Evolutionary conservation across 1,140 invertebrate species (phyloP).

Genomic region (Drosophila orena): DNA sequence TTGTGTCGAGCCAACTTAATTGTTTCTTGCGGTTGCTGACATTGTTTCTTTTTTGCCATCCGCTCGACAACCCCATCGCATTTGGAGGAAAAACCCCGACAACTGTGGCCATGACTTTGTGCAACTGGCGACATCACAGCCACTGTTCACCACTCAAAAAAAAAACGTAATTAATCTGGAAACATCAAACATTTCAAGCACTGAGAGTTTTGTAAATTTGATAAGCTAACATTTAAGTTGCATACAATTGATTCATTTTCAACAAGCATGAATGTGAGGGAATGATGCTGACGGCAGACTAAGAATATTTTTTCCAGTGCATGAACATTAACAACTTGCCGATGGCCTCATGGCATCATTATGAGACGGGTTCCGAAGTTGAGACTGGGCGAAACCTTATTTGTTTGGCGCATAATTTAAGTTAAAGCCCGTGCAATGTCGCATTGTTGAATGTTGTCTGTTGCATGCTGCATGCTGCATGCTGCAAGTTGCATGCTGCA

Average conservation of each 20-base stretch:
- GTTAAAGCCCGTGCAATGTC: slow-evolving; percentile 66
- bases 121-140: slow-evolving; percentile 50
- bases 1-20: slow-evolving; percentile 52
- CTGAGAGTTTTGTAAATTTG: too few species aligned
- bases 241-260: too few species aligned
- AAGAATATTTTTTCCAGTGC: slow-evolving; percentile 1
- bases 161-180: not conserved
- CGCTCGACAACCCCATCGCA: slow-evolving; percentile 18
- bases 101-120: slow-evolving; percentile 64
- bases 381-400: slow-evolving; percentile 64
- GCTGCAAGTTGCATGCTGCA: slow-evolving; percentile 42
- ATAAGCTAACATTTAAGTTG: too few species aligned
- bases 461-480: slow-evolving; percentile 46
- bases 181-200: too few species aligned
- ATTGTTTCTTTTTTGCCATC: slow-evolving; percentile 36
- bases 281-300: not conserved
- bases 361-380: slow-evolving; percentile 46
- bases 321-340: slow-evolving; percentile 54
- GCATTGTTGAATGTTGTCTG: slow-evolving; percentile 57
- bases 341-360: slow-evolving; percentile 64
- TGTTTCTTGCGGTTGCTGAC: slow-evolving; percentile 62
- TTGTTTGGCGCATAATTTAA: slow-evolving; percentile 76
- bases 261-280: too few species aligned
- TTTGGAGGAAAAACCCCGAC: slow-evolving; percentile 18
- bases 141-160: slow-evolving; percentile 24